Evolutionary conservation across 1,140 invertebrate species (phyloP).

Genomic region (Drosophila malerkotliana): DNA sequence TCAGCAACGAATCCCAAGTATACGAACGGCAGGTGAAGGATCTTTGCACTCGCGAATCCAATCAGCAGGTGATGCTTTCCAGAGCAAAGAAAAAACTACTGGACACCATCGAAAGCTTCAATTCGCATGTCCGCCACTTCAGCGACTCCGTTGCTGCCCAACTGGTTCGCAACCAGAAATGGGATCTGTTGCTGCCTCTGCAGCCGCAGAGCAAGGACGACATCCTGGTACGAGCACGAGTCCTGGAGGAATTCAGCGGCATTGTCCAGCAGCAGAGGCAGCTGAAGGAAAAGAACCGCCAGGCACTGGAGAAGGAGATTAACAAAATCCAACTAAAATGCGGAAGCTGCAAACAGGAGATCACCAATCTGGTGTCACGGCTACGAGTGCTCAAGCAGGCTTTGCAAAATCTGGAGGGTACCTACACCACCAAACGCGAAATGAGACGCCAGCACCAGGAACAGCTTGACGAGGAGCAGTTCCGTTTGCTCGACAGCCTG

Average conservation of each 20-base stretch:
- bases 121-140: slow-evolving; percentile 45
- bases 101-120: slow-evolving; percentile 62
- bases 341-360: slow-evolving; percentile 19
- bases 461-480: slow-evolving; percentile 12
- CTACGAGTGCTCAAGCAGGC: slow-evolving; percentile 17
- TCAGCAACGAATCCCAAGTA: slow-evolving; percentile 33
- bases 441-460: slow-evolving; percentile 18
- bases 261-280: slow-evolving; percentile 23
- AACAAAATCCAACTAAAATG: slow-evolving; percentile 5
- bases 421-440: slow-evolving; percentile 2
- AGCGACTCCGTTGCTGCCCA: slow-evolving; percentile 29
- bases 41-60: slow-evolving; percentile 34
- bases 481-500: not conserved
- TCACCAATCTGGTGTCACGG: slow-evolving; percentile 5
- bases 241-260: slow-evolving; percentile 20
- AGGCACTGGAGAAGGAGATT: slow-evolving; percentile 30
- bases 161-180: not conserved
- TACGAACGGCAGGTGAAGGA: slow-evolving; percentile 50
- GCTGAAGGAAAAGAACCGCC: slow-evolving; percentile 13
- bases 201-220: slow-evolving; percentile 22
- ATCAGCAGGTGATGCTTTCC: slow-evolving; percentile 68
- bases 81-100: slow-evolving; percentile 64
- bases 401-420: slow-evolving; percentile 19
- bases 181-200: slow-evolving; percentile 51
- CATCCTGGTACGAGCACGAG: slow-evolving; percentile 16